Conservation (phyloP, 2,113 vertebrate genomes). For the Dromas ardeola region DNA sequence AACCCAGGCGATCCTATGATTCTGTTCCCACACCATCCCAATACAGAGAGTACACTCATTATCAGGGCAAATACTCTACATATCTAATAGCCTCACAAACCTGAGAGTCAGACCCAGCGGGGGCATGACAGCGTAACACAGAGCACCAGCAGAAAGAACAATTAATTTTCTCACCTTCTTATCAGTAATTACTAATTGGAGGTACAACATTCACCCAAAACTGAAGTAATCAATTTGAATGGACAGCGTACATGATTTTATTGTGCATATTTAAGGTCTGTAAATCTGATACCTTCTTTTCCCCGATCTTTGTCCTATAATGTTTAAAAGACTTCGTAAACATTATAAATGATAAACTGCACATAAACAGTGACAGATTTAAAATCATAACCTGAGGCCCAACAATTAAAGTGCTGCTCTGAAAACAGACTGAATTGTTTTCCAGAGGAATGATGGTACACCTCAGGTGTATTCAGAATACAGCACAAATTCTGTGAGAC, state of each 20-base stretch:
- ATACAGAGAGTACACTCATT: fast-evolving
- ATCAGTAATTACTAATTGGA: background rate
- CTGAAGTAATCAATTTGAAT: fast-evolving
- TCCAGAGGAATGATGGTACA: fast-evolving
- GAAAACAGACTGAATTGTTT: background rate
- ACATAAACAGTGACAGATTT: fast-evolving
- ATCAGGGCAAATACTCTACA: fast-evolving
- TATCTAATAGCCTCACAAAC: too few species aligned
- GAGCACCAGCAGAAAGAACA: background rate
- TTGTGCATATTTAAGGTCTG: too few species aligned
- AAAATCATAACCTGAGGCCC: background rate
- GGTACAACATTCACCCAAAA: background rate
- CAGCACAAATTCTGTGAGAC: background rate
- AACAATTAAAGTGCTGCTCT: background rate
- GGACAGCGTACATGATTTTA: fast-evolving
- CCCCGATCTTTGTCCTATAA: background rate
- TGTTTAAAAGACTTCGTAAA: too few species aligned
- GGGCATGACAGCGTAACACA: too few species aligned
- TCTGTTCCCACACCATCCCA: too few species aligned
- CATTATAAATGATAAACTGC: background rate
- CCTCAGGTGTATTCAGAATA: fast-evolving
- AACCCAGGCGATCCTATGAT: too few species aligned
- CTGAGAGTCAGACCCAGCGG: background rate
- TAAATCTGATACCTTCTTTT: fast-evolving
- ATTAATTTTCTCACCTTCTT: background rate